Evolutionary conservation across 2,113 vertebrate species (phyloP).

Genomic region (Marmota monax): DNA sequence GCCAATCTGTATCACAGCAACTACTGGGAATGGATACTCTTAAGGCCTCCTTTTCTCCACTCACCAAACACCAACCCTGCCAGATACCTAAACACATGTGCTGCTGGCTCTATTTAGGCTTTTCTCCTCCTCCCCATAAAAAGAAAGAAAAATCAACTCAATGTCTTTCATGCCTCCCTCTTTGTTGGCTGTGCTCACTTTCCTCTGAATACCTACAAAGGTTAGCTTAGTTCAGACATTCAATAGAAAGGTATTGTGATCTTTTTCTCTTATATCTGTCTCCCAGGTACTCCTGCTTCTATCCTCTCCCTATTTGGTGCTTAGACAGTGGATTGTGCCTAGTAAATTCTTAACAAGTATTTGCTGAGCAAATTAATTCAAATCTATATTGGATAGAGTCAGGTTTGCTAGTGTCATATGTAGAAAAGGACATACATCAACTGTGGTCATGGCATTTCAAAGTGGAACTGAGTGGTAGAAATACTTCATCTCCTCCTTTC

Average conservation of each 20-base stretch:
- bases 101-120: not conserved
- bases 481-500: not conserved
- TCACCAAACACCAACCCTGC: not conserved
- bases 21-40: not conserved
- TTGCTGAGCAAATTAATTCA: slow-evolving; percentile 20
- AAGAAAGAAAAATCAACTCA: not conserved
- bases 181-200: not conserved
- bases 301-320: not conserved
- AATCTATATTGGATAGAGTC: not conserved
- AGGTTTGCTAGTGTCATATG: not conserved
- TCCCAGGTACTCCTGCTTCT: not conserved
- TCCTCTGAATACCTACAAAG: not conserved
- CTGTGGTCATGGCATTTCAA: not conserved
- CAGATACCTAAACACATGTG: not conserved
- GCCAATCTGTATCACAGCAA: not conserved
- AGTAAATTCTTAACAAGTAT: slow-evolving; percentile 26
- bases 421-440: not conserved
- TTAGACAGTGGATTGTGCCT: not conserved
- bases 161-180: not conserved
- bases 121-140: too few relatives aligned
- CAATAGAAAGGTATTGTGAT: not conserved
- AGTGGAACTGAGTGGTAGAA: not conserved
- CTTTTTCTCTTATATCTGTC: not conserved
- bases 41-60: not conserved
- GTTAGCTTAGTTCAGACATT: not conserved